These are phyloP conservation scores for Yasuhikotakia modesta DNA, from an alignment of 2,797 vertebrate species.

Conservation along the genomic window DNA sequence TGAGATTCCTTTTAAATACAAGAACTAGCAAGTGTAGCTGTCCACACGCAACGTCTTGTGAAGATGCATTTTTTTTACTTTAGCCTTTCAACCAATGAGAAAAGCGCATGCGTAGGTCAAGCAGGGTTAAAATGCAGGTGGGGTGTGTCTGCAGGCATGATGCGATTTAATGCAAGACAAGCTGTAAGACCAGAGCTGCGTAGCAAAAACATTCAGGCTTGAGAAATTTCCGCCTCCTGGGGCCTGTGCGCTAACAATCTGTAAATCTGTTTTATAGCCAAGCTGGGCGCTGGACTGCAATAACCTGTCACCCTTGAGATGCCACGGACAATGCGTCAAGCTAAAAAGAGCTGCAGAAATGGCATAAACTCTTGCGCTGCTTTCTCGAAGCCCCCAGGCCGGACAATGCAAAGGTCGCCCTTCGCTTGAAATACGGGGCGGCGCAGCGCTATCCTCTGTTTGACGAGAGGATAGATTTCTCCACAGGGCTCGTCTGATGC, in stretches of 20 bases:
- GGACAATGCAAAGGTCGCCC: not conserved
- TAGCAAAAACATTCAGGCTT: constrained; percentile 61
- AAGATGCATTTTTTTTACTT: not conserved
- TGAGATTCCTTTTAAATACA: too few relatives aligned
- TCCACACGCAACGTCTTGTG: not conserved
- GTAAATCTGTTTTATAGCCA: constrained; percentile 61
- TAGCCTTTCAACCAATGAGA: not conserved
- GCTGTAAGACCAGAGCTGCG: constrained; percentile 66
- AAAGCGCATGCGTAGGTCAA: not conserved
- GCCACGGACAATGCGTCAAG: constrained; percentile 30
- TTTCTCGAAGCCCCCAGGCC: not conserved
- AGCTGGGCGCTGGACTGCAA: constrained; percentile 54
- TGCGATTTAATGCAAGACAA: constrained; percentile 66
- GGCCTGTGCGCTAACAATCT: constrained; percentile 64
- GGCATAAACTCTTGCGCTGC: constrained; percentile 52
- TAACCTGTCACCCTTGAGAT: constrained; percentile 53
- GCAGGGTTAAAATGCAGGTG: constrained; percentile 4
- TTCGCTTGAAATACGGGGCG: not conserved
- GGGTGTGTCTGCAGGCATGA: constrained; percentile 37
- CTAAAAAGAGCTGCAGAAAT: constrained; percentile 30
- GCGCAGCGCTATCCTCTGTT: not conserved
- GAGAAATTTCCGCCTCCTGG: constrained; percentile 54
- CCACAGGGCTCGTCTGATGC: not conserved
- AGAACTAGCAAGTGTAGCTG: not conserved
- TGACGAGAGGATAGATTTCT: not conserved